A percentile compares a stretch with the other conserved stretches of the same genome.
phyloP scores from a whole-genome alignment of 2,888 invertebrate genomes.

The Conus canariensis region DNA sequence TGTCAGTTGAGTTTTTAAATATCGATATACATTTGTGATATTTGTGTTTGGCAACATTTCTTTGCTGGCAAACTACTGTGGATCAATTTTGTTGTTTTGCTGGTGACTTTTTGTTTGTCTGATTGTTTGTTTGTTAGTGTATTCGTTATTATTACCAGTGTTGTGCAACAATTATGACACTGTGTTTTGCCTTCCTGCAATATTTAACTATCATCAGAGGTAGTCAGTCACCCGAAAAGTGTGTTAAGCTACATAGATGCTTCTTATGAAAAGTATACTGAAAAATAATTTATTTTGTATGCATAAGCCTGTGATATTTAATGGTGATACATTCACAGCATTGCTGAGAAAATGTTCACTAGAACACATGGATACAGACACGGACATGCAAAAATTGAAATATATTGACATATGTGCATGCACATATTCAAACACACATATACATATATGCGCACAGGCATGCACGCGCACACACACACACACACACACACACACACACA shows the following conservation, averaged over 20 bases:
- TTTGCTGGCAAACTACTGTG: background rate
- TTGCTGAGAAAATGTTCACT: background rate
- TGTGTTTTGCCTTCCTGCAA: no score
- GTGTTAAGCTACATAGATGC: background rate
- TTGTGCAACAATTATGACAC: no score
- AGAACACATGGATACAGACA: background rate
- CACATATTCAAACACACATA: conserved; percentile 1
- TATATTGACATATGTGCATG: no score
- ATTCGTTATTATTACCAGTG: no score
- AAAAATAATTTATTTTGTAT: background rate
- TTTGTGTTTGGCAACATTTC: background rate
- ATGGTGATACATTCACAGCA: background rate
- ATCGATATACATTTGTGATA: background rate
- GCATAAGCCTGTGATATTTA: background rate
- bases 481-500: conserved; percentile 10
- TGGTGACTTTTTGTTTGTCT: background rate
- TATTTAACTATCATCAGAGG: no score
- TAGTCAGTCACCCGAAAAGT: no score
- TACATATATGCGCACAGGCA: background rate
- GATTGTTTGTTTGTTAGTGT: no score
- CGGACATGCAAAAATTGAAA: no score
- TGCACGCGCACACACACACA: background rate
- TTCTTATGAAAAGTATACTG: background rate
- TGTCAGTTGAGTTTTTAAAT: background rate
- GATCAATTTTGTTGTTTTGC: background rate